Base-by-base conservation (phyloP, 2,797 vertebrate species). In the Rhabdophis nuchalis region DNA sequence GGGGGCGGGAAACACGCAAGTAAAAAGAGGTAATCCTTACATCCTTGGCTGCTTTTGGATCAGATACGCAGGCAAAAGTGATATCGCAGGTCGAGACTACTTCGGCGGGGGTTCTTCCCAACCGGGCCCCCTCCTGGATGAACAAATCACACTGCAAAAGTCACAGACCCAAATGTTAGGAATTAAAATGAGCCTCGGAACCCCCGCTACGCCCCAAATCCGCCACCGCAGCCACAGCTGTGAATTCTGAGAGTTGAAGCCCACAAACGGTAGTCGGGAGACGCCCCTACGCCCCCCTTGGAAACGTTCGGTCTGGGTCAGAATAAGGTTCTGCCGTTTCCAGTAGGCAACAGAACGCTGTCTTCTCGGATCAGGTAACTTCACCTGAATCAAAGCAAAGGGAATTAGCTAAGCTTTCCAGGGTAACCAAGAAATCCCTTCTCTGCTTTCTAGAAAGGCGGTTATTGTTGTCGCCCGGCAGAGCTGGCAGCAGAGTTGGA, bases 71-170 rank as follows among this genome's bases (percentile, higher is more conserved):
- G 95, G 99, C 99, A 97, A 99, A 99, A 0, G 99, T 99, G 97
- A 99, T 99, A 96, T 99, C 99, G 95, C 99, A 99, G 97, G 98
- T 99, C 61, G 99, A 99, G 8, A 99, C 99, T 54, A 99, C 99
- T 97, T 99, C 99, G 85, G 99, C 99, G 7, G 99, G 99, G 89
- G 99, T 99, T 96, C 99, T 98, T 94, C 99, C 99, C 96, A 99
- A 97, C 93, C 98, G 97, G 93, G 99, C 99, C 3, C 99, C 99
- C 96, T 99, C 99, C 97, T 99, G 99, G 97, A 99, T 98, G 98
- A 99, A 99, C 96, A 99, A 97, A 98, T 99, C 99, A 96, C 99
- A 99, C 99, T 99, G 98, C 97, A 98, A 98, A 97, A 97, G 95
- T 96, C 97, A 98, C 92, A 98, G 96, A 97, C 94, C 93, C 96